phyloP scores from a whole-genome alignment of 1,140 invertebrate genomes.

The Chrysomallon squamiferum region DNA sequence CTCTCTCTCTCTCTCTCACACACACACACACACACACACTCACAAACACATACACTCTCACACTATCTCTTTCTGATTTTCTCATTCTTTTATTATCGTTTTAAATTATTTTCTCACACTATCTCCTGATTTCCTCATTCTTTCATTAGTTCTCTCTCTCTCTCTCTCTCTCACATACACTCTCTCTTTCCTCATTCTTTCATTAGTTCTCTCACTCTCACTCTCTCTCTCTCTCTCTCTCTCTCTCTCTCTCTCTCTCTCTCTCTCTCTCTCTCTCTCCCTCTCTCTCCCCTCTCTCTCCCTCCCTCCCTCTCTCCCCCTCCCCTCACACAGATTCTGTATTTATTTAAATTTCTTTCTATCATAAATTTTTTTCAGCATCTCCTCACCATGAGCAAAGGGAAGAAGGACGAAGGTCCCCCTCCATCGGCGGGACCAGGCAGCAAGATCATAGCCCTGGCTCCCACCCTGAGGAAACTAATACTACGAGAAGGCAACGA shows the following conservation, averaged over 20 bases:
- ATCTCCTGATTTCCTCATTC: not conserved
- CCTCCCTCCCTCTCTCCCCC: not conserved
- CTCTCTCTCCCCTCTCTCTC: not conserved
- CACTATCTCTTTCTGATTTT: not conserved
- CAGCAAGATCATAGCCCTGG: constrained; percentile 53
- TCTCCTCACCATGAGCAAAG: constrained; percentile 1
- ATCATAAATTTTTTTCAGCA: not conserved
- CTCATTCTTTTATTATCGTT: not conserved
- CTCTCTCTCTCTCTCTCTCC: constrained; percentile 5
- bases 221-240: constrained; percentile 1
- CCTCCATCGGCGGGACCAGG: constrained; percentile 53
- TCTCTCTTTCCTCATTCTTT: not conserved
- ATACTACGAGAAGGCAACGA: constrained; percentile 33
- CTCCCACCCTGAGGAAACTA: constrained; percentile 39
- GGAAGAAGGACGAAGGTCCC: constrained; percentile 51
- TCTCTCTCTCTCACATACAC: not conserved
- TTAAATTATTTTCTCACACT: not conserved
- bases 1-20: not conserved
- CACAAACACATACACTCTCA: not conserved
- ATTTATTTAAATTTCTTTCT: not conserved
- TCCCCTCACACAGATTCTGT: not conserved
- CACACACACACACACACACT: not conserved
- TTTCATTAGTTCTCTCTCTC: not conserved
- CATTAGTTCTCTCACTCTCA: not conserved
- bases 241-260: constrained; percentile 12